Evolutionary conservation across 2,888 invertebrate genomes (phyloP), one percentile per base, ranked within the genome.

Genomic region (Tenodera sinensis): DNA sequence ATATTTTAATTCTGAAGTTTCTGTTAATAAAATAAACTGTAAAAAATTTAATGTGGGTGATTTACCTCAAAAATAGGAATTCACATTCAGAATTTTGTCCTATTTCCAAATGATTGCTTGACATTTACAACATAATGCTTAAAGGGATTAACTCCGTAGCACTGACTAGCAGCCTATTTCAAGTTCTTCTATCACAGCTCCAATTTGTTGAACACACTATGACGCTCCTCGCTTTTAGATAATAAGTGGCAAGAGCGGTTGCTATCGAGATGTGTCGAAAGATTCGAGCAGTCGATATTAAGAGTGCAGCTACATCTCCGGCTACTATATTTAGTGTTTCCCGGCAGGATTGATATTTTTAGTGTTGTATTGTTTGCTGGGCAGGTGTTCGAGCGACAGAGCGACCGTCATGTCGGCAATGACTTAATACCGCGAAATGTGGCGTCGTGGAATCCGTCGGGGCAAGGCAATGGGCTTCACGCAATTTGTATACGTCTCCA

Each of bases 381-480:
- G 86, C 81, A 86, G 86, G 86, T 86, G 86, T 86, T 81, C 28
- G 8, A 30, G 28, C 30, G 81, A 87, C 87, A 28, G 71, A 25
- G 25, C 20, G 20, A 30, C 81, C 83, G 88, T 47, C 88, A 88
- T 88, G 88, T 34, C 54, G 88, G 84, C 83, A 82, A 89, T 86
- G 89, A 86, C 85, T 85, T 86, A 87, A 89, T 86, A 89, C 89
- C 89, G 89, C 89, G 47, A 89, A 89, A 89, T 87, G 89, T 82
- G 88, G 89, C 89, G 89, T 83, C 88, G 88, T 83, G 84, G 88
- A 88, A 88, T 88, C 28, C 84, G 28, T 34, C 42, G 25, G 88
- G 42, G 83, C 83, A 82, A 15, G n/a, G 28, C 28, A 27, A 83
- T 71, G 54, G 54, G 54, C 54, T 71, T 71, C 27, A 42, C 85